Evolutionary conservation across 2,888 invertebrate species (phyloP), one percentile per base, ranked within the genome.

Genomic region (Stenodema calcarata): DNA sequence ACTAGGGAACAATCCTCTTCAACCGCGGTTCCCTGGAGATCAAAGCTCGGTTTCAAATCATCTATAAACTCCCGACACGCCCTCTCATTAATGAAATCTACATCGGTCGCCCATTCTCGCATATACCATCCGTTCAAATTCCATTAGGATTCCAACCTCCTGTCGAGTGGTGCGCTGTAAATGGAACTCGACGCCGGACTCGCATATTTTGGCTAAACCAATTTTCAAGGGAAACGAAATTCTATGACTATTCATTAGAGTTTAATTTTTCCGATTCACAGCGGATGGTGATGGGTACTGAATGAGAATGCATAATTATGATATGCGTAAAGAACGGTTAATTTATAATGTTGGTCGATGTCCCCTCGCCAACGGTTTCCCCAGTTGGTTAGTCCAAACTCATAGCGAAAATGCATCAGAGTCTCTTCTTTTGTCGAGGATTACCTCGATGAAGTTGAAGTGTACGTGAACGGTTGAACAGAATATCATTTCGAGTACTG

Each of bases 21-120:
- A 30, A 35, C 18, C 3, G 23, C 42, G 41, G 42, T n/a, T 30
- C 42, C 82, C 69, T 6, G 28, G 80, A 80, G 82, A 82, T 82
- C 82, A 82, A 82, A 82, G 82, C 82, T 42, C 35, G 62, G 18
- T 54, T 62, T 35, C 80, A 27, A 78, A 80, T 80, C 80, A 23
- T 44, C 78, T 23, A 78, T 78, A 78, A 78, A 23, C 42, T 14
- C 35, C 62, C 16, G 27, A 78, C 78, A 44, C 27, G 16, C 41
- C 78, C 78, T 18, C 78, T 78, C 35, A 78, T 78, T 78, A 78
- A 78, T 78, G 78, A 47, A 80, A 80, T 50, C 54, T 14, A 18
- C 50, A 80, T 62, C 80, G 44, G 12, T 44, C 3, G n/a, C 54
- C 18, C 42, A 16, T 35, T 35, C 42, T 78, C 73, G 78, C 23